phyloP scores from a whole-genome alignment of 2,797 vertebrate species.

The Anabas testudineus region DNA sequence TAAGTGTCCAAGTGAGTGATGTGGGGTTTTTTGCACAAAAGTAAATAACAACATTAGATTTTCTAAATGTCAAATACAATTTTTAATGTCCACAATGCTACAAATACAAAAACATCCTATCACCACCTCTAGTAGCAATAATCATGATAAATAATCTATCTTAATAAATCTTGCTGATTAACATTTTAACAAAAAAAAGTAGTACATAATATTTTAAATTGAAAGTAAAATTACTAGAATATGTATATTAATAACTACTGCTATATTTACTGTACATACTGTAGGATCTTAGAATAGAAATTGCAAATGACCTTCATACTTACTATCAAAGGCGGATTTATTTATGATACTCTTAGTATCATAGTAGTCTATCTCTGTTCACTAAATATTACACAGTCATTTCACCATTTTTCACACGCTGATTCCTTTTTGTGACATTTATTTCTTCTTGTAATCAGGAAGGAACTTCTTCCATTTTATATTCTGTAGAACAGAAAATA shows the following conservation, averaged over 20 bases:
- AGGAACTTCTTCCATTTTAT: slow-evolving; percentile 83
- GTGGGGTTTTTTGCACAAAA: no score
- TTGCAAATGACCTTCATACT: background rate
- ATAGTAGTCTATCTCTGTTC: background rate
- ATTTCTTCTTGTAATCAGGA: slow-evolving; percentile 82
- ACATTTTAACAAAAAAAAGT: no score
- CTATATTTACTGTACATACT: background rate
- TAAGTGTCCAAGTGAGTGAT: no score
- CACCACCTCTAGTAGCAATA: no score
- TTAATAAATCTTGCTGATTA: no score
- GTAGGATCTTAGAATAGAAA: background rate
- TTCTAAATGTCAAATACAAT: no score
- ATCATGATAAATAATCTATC: no score
- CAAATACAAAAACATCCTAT: no score
- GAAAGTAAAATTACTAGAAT: background rate
- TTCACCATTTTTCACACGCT: background rate
- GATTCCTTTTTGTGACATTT: slow-evolving; percentile 27
- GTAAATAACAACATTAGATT: no score
- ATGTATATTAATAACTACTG: background rate
- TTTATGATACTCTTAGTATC: background rate
- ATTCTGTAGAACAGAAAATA: slow-evolving; percentile 77
- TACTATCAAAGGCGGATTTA: background rate
- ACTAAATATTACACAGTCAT: background rate
- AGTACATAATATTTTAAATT: no score
- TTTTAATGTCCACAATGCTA: no score